phyloP scores from a whole-genome alignment of 1,140 invertebrate genomes.

The Plectrocnemia conspersa region DNA sequence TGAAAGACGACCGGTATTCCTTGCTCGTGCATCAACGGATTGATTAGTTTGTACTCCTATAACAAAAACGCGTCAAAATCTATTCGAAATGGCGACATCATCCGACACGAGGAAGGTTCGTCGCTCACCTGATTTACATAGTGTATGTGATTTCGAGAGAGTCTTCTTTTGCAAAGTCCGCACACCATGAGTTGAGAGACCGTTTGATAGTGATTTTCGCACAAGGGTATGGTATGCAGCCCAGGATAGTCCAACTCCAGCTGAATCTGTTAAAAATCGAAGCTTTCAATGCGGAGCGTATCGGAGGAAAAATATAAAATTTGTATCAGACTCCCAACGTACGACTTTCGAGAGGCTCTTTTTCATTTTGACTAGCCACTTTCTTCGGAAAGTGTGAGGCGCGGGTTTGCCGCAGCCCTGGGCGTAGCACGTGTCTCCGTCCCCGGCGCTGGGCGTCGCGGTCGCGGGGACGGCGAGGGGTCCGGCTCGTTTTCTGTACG shows the following conservation, averaged over 20 bases:
- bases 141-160: conserved; percentile 68
- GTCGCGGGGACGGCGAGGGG: conserved; percentile 34
- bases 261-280: conserved; percentile 45
- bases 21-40: conserved; percentile 58
- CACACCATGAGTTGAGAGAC: conserved; percentile 69
- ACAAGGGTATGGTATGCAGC: conserved; percentile 58
- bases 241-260: conserved; percentile 56
- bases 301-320: too few relatives aligned
- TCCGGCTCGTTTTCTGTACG: conserved; percentile 52
- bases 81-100: conserved; percentile 10
- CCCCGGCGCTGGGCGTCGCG: conserved; percentile 4
- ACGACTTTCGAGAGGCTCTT: conserved; percentile 67
- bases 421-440: conserved; percentile 53
- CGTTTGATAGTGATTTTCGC: conserved; percentile 57
- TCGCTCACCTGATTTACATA: conserved; percentile 51
- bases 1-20: conserved; percentile 59
- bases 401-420: conserved; percentile 59
- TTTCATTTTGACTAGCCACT: conserved; percentile 72
- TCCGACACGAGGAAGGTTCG: too few relatives aligned
- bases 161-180: conserved; percentile 65
- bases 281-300: conserved; percentile 12
- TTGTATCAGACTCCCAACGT: too few relatives aligned
- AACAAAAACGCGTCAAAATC: conserved; percentile 27
- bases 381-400: conserved; percentile 65
- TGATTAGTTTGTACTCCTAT: conserved; percentile 62